phyloP scores from a whole-genome alignment of 2,113 vertebrate genomes.

The Ochotona curzoniae region DNA sequence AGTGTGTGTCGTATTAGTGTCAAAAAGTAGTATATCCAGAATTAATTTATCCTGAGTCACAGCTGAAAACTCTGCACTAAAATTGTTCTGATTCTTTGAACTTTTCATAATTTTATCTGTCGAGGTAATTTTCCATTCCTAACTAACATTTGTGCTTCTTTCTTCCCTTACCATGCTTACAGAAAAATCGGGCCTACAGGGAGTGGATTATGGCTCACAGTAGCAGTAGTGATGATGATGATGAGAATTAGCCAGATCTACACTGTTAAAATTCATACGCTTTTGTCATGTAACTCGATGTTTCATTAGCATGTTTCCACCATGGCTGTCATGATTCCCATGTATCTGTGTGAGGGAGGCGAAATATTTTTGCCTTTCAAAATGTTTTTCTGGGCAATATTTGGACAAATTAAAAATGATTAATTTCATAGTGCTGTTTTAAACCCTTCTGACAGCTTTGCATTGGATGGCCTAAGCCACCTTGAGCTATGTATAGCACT shows the following conservation, averaged over 20 bases:
- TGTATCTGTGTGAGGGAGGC: slow-evolving; percentile 64
- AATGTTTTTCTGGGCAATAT: slow-evolving; percentile 65
- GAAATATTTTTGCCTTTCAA: slow-evolving; percentile 71
- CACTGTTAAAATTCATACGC: slow-evolving; percentile 79
- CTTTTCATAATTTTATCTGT: slow-evolving; percentile 74
- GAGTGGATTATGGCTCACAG: slow-evolving; percentile 89
- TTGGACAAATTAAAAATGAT: too few species aligned
- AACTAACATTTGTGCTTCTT: slow-evolving; percentile 86
- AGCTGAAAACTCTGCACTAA: slow-evolving; percentile 19
- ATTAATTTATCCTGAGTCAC: neutral
- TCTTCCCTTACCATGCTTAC: slow-evolving; percentile 92
- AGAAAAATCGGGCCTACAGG: slow-evolving; percentile 92
- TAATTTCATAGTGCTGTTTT: neutral
- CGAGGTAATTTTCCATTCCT: slow-evolving; percentile 70
- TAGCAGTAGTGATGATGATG: slow-evolving; percentile 89
- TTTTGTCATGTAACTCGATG: slow-evolving; percentile 70
- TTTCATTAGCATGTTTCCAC: slow-evolving; percentile 72
- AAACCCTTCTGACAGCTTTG: neutral
- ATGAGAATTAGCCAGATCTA: slow-evolving; percentile 86
- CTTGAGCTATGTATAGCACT: slow-evolving; percentile 21
- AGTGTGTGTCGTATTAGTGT: slow-evolving; percentile 21
- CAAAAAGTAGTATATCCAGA: slow-evolving; percentile 45
- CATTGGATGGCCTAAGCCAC: neutral
- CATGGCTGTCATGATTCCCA: slow-evolving; percentile 54
- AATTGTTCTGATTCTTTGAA: slow-evolving; percentile 59